Evolutionary conservation across 2,888 invertebrate genomes (phyloP), one percentile per base, ranked within the genome.

Genomic region (Bursaphelenchus okinawaensis): DNA sequence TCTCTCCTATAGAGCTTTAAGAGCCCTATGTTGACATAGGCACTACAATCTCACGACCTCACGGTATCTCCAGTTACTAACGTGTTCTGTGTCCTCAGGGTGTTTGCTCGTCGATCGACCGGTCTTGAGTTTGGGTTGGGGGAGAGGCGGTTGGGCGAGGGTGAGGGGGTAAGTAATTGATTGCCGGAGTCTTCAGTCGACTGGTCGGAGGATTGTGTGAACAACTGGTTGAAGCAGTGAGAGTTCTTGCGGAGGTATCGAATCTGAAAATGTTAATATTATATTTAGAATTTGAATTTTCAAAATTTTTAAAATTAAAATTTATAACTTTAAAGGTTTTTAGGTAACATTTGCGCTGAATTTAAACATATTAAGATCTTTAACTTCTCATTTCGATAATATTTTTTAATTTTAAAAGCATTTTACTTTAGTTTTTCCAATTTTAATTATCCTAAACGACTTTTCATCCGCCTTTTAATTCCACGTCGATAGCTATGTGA

Each of bases 161-260:
- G 40, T n/a, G 27, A 29, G 8, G 28, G 28, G 16, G 59, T 16
- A 26, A 51, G 40, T 9, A 51, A 12, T 52, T 24, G 59, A 4
- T 24, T 19, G 20, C 64, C 65, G 1, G 23, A 31, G 19, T 59
- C 67, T 23, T 71, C 70, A 23, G 51, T 63, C 63, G 66, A 67
- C 22, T 61, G 24, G 23, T 70, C 69, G 3, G 69, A 69, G 16
- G 69, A 69, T n/a, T 69, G 69, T 24, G 24, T 27, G 55, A 72
- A 73, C 52, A 70, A 50, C 19, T 58, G 26, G 61, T 61, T 74
- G 55, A 72, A 69, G 55, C 69, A 69, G 23, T 69, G 73, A 7
- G 69, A 72, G 31, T 63, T 70, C 19, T 62, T 57, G 52, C 70
- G 66, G 24, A 70, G 31, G 51, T 65, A 70, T 54, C 70, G 72